Base-by-base conservation (phyloP, 2,888 invertebrate species). In the Melieria omissa region DNA sequence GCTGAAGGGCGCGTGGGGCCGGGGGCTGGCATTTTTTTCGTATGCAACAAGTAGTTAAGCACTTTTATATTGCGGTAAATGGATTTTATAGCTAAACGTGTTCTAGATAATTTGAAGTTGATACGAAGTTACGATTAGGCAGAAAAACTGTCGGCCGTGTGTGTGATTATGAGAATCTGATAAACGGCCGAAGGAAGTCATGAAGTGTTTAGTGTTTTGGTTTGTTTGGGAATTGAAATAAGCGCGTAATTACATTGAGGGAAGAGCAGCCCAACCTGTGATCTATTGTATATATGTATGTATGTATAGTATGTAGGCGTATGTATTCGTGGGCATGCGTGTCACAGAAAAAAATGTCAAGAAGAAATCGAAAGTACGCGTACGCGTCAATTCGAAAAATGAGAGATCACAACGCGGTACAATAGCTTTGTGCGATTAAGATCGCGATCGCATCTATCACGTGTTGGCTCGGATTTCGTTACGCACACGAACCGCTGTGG, bases 71-170 rank as follows among this genome's bases (percentile, higher is more conserved):
- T 1, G 46, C 14, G 44, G 54, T 44, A 54, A 45, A 44, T 61
- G 54, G 14, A 45, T 10, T 60, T 65, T 65, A 16, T 54, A 55
- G 45, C 41, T 62, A 62, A 63, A 61, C 71, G 71, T 72, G 71
- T 67, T 67, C 47, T 10, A 70, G 73, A 73, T 73, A 47, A 62
- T 16, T 65, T 60, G n/a, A n/a, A 42, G 16, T 65, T 70, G 73
- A 73, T 73, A 65, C 61, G 62, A 73, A 73, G 52, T 65, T 55
- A 52, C 44, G 62, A 65, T 69, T 73, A 55, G 41, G 57, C 66
- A 42, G 65, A 71, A 65, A 58, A 54, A 60, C 45, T 64, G 14
- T 49, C n/a, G 29, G 46, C 10, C 14, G 29, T 57, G 58, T n/a
- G 41, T 12, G 42, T 63, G 55, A 58, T 64, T 55, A 47, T 47